Conservation (phyloP, 2,888 invertebrate species). For the Hydrotaea cyrtoneurina region DNA sequence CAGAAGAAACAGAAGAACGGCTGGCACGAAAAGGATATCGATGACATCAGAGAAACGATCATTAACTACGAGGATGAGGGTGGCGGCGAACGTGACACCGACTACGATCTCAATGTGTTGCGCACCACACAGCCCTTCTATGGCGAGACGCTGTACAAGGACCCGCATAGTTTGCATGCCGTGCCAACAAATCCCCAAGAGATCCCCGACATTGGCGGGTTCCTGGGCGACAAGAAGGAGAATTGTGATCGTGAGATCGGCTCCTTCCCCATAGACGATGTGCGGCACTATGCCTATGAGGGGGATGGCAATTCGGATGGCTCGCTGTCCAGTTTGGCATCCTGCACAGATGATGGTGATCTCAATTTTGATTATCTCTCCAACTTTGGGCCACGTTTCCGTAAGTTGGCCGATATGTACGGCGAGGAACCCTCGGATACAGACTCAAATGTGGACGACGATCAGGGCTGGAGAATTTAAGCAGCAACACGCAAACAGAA, state of each 20-base stretch:
- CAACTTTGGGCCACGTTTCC: conserved; percentile 97
- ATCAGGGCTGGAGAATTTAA: conserved; percentile 89
- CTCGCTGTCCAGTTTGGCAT: conserved; percentile 94
- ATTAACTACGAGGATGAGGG: conserved; percentile 99
- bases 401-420: conserved; percentile 96
- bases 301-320: conserved; percentile 97
- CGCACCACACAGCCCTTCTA: conserved; percentile 79
- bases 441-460: conserved; percentile 88
- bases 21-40: conserved; percentile 94
- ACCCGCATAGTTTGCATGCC: conserved; percentile 77
- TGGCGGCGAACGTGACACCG: conserved; percentile 97
- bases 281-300: conserved; percentile 98
- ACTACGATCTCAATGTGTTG: conserved; percentile 80
- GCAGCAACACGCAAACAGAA: neutral
- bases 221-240: conserved; percentile 93
- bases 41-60: conserved; percentile 98
- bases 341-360: conserved; percentile 96
- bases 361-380: conserved; percentile 96
- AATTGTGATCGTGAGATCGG: conserved; percentile 95
- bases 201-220: conserved; percentile 92
- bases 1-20: conserved; percentile 92
- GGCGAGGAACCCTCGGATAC: conserved; percentile 93
- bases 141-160: conserved; percentile 80
- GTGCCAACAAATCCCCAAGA: conserved; percentile 76
- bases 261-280: conserved; percentile 96